These are phyloP conservation scores for Mohoua ochrocephala DNA, from an alignment of 2,113 vertebrate genomes.

Conservation along the genomic window DNA sequence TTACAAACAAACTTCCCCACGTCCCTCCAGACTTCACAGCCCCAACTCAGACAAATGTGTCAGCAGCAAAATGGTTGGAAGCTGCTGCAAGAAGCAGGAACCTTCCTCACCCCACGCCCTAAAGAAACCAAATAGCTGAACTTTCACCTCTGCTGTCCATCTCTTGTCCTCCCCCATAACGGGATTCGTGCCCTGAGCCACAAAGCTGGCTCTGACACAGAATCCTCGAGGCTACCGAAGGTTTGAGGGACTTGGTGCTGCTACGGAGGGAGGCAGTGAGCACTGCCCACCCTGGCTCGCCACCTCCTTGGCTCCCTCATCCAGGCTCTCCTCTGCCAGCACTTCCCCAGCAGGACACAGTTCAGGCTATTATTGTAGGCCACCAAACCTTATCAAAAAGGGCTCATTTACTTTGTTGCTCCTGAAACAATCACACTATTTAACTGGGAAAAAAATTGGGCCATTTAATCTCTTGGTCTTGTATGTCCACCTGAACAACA, in stretches of 20 bases:
- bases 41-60: background rate
- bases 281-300: background rate
- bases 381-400: background rate
- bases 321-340: background rate
- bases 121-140: background rate
- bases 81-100: background rate
- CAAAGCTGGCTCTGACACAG: background rate
- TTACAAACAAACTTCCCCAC: rapidly evolving
- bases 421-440: background rate
- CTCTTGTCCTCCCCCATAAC: background rate
- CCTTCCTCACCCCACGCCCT: background rate
- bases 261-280: background rate
- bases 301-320: background rate
- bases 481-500: background rate
- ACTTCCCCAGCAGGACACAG: background rate
- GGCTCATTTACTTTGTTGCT: background rate
- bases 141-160: background rate
- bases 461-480: background rate
- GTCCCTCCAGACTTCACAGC: background rate
- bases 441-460: background rate
- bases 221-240: background rate
- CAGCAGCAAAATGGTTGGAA: background rate
- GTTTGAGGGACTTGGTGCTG: rapidly evolving
- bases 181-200: background rate
- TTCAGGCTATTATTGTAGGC: background rate